Evolutionary conservation across 2,113 vertebrate species (phyloP), one percentile per base, ranked within the genome.

Genomic region (Microtus richardsoni): DNA sequence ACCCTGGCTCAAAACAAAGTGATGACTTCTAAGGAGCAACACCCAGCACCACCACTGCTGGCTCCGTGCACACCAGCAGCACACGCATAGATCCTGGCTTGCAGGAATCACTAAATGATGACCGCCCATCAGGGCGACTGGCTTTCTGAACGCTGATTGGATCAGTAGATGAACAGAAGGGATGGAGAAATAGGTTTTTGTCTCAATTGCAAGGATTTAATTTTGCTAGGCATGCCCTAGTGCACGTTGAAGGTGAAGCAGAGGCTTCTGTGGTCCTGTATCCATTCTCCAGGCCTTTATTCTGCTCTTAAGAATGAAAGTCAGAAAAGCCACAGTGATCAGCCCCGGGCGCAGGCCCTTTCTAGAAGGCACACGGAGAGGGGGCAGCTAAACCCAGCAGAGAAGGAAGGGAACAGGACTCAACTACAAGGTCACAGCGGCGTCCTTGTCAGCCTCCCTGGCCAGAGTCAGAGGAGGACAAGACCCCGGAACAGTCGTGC

Each of bases 391-490:
- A 41, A 68, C 1, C 26, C 2, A 0, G 64, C 33, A 5, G 82
- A 11, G n/a, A 26, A 0, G 2, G 58, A 58, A 0, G 1, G 10
- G 12, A 39, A 7, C 36, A 3, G 22, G 36, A 10, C 19, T 8
- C 0, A 83, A 39, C 0, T 39, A 68, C 52, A 5, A 0, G 60
- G 60, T 77, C n/a, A 0, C 1, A 33, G 14, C 93, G 2, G 21
- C 2, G 26, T 21, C 88, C 68, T 49, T n/a, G 1, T 2, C 2
- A 0, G 47, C 70, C 24, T 68, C 17, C 0, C 33, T 0, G 26
- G 83, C 36, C 85, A 44, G 68, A 71, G 41, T 26, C 1, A n/a
- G 70, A 60, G 1, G 47, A 0, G 3, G 88, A 26, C 33, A 0
- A 0, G 10, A 36, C 9, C 86, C 71, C 49, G 1, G 74, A 10